Evolutionary conservation across 2,797 vertebrate species (phyloP), one percentile per base, ranked within the genome.

Genomic region (Falco biarmicus): DNA sequence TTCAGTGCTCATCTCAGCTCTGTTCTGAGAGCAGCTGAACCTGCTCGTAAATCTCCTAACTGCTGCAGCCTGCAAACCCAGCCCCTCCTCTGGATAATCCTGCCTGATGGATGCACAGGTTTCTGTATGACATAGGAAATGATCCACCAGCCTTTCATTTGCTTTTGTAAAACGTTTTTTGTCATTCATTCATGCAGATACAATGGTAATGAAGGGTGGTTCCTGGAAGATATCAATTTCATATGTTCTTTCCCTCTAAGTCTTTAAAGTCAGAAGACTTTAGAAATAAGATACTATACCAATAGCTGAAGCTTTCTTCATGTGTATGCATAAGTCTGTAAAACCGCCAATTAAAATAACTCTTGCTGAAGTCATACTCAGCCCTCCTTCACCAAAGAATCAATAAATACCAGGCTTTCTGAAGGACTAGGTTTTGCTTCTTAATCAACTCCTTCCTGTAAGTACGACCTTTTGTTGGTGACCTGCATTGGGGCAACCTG

Each of bases 301-400:
- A 87, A 70, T 69, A 91, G 34, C 73, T 81, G 48, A 84, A 78
- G 76, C 57, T 96, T 85, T 89, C 76, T 96, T 92, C 87, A 81
- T 90, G 94, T 76, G 39, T 92, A 63, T 92, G 92, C 84, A 47
- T 86, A 92, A 85, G 89, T 66, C 89, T 94, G 84, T 79, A 95
- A 95, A 97, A 69, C 93, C 92, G 86, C 47, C 89, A 92, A 93
- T 96, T 95, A 93, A 94, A 95, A 89, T 84, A 92, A 96, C 89
- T 93, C 65, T 76, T 92, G 82, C 65, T 91, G 75, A 96, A 95
- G 84, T 91, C 82, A 86, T 60, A 73, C 65, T 78, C 65, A 48
- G 54, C 75, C 61, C 61, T 86, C 47, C 47, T 73, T 85, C 57
- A 90, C 95, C 87, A 95, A 88, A 94, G 79, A 80, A 93, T 84